phyloP scores from a whole-genome alignment of 1,140 invertebrate genomes.

The Atta colombica region DNA sequence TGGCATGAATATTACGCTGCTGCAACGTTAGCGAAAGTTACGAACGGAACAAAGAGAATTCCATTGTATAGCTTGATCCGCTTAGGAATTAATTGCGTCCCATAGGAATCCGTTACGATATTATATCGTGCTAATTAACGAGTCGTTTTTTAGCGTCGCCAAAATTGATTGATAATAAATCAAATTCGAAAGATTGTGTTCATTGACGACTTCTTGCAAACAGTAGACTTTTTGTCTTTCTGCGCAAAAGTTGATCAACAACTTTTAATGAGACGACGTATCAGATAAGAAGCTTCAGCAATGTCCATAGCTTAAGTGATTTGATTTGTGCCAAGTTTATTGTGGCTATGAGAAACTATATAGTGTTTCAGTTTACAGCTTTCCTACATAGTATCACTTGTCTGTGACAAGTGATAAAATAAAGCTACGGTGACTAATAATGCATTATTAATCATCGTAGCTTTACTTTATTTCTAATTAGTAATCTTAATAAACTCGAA shows the following conservation, averaged over 20 bases:
- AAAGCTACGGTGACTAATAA: neutral
- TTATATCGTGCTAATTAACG: neutral
- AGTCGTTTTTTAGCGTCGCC: neutral
- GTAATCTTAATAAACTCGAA: too few species aligned
- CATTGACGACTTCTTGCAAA: neutral
- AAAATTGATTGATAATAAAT: constrained; percentile 10
- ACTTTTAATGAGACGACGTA: constrained; percentile 36
- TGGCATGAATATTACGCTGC: neutral
- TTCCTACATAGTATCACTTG: neutral
- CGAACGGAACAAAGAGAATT: neutral
- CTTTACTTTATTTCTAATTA: too few species aligned
- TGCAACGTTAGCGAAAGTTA: neutral
- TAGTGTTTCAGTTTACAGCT: neutral
- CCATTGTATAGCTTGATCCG: neutral
- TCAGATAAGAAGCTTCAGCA: constrained; percentile 14
- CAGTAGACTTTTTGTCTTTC: neutral
- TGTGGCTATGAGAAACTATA: neutral
- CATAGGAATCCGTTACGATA: neutral
- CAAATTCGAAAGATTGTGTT: neutral
- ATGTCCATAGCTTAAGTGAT: constrained; percentile 7
- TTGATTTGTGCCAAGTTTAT: constrained; percentile 14
- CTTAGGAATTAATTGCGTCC: constrained; percentile 19
- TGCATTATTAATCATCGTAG: too few species aligned
- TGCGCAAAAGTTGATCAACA: constrained; percentile 14
- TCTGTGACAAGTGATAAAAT: neutral